Conservation (phyloP, 2,888 invertebrate species). For the Atrina japonica region DNA sequence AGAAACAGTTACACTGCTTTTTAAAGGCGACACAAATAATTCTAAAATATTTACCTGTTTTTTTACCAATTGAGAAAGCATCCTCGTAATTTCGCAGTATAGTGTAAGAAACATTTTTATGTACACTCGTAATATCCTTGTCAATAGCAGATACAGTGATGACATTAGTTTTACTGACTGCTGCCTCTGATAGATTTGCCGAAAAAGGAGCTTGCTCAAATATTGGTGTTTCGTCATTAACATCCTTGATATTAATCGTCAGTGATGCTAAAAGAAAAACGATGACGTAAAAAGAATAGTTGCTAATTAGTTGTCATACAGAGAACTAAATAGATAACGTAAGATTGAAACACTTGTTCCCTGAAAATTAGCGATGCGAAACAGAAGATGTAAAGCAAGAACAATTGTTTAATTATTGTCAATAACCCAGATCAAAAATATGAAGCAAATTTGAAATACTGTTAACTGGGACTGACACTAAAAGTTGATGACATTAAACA, state of each 20-base stretch:
- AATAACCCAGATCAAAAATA: too few relatives aligned
- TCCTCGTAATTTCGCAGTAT: background rate
- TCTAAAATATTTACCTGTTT: background rate
- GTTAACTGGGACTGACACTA: too few relatives aligned
- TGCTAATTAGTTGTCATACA: background rate
- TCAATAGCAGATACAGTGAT: background rate
- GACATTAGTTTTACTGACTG: background rate
- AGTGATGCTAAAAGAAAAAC: conserved; percentile 5
- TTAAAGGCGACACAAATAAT: background rate
- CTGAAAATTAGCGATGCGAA: too few relatives aligned
- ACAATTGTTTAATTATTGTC: too few relatives aligned
- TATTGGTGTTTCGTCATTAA: conserved; percentile 11
- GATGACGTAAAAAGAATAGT: background rate
- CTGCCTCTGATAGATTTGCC: background rate
- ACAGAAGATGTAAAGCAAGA: too few relatives aligned
- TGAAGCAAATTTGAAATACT: too few relatives aligned
- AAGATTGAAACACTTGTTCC: too few relatives aligned
- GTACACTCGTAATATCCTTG: background rate
- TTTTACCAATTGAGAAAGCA: background rate
- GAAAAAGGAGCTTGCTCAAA: background rate
- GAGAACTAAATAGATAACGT: too few relatives aligned
- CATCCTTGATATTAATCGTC: conserved; percentile 12
- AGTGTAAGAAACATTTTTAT: background rate
- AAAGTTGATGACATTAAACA: too few relatives aligned
- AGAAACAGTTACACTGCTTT: background rate